Evolutionary conservation across 30 jellyfish, hydroid and myxozoan species (phyloP).

Genomic region (Aurelia aurita complex sp. Pacific): DNA sequence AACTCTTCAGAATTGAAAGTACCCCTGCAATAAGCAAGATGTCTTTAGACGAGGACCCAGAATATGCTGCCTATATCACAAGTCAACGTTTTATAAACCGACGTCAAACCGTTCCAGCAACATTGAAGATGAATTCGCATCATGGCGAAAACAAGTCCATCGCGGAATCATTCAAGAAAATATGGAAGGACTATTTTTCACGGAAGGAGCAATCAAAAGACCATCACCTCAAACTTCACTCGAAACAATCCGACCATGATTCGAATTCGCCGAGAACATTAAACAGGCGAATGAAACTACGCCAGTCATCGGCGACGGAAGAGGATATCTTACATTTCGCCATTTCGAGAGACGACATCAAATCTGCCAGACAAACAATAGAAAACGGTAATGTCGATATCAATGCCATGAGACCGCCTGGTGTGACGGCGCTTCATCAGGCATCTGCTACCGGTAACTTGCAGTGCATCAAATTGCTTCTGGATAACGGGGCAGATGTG

Average conservation of each 20-base stretch:
- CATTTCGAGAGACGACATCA: conserved; percentile 64
- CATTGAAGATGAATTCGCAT: conserved; percentile 27
- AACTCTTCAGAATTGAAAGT: no score
- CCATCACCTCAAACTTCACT: conserved; percentile 3
- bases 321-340: conserved; percentile 76
- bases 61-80: conserved; percentile 35
- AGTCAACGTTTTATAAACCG: conserved; percentile 52
- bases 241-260: conserved; percentile 1
- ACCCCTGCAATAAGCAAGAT: background rate
- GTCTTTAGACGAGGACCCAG: conserved; percentile 33
- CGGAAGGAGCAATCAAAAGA: conserved; percentile 39
- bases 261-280: conserved; percentile 51
- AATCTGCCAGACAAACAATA: conserved; percentile 45
- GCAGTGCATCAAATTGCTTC: conserved; percentile 45
- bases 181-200: conserved; percentile 61
- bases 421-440: conserved; percentile 71
- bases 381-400: conserved; percentile 63
- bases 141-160: conserved; percentile 36
- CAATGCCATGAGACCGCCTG: conserved; percentile 78
- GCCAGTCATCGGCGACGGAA: conserved; percentile 68
- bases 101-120: conserved; percentile 74
- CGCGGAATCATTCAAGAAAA: conserved; percentile 50
- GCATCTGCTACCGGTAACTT: conserved; percentile 77
- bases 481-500: conserved; percentile 61
- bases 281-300: conserved; percentile 39